These are phyloP conservation scores for Orcinus orca DNA, from an alignment of 2,113 vertebrate genomes.

Conservation along the genomic window DNA sequence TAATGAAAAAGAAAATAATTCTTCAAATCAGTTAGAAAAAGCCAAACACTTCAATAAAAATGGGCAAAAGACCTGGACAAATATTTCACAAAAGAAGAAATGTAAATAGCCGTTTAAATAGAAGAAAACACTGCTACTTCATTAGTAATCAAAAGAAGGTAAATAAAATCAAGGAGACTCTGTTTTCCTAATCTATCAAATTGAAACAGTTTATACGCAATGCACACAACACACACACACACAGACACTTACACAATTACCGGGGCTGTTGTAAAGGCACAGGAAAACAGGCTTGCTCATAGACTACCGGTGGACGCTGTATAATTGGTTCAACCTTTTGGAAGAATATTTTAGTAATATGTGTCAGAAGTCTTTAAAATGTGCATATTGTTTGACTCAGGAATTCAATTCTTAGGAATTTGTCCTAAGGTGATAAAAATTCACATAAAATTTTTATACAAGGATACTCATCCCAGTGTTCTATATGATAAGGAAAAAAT, in stretches of 20 bases:
- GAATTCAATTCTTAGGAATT: not conserved
- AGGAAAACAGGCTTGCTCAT: not conserved
- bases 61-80: not conserved
- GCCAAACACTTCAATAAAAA: not conserved
- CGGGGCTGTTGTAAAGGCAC: not conserved
- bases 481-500: not conserved
- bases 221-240: not conserved
- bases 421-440: not conserved
- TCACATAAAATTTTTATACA: not conserved
- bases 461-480: not conserved
- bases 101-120: not conserved
- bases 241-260: too few species aligned
- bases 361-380: conserved; percentile 1
- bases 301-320: not conserved
- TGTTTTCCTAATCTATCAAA: not conserved
- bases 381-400: not conserved
- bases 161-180: not conserved
- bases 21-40: conserved; percentile 15
- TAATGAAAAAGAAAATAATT: conserved; percentile 36
- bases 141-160: not conserved
- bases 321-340: not conserved
- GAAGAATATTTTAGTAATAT: not conserved
- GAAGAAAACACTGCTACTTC: not conserved
- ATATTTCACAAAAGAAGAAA: conserved; percentile 16
- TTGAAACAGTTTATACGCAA: not conserved